A percentile compares a stretch with the other conserved stretches of the same genome.
Evolutionary conservation across 1,140 invertebrate genomes (phyloP).

Genomic region (Pinna nobilis): DNA sequence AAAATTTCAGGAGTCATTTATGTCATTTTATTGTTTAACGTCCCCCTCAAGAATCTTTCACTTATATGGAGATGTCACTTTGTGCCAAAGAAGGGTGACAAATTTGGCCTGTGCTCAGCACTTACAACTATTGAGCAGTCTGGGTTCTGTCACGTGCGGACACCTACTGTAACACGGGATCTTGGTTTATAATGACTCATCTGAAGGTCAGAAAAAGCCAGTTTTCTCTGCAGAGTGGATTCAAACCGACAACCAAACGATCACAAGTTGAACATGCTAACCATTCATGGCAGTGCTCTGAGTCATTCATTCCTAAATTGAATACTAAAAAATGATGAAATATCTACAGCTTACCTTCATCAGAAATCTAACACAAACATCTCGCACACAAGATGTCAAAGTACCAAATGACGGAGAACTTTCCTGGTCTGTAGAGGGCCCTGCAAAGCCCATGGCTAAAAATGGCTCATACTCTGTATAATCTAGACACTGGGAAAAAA

Average conservation of each 20-base stretch:
- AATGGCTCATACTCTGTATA: conserved; percentile 65
- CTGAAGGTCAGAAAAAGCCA: too few species aligned
- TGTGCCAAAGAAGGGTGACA: too few species aligned
- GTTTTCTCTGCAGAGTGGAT: too few species aligned
- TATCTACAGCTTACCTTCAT: conserved; percentile 59
- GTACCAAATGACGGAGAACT: conserved; percentile 67
- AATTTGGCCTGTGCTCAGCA: too few species aligned
- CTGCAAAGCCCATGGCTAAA: conserved; percentile 65
- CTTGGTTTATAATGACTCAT: too few species aligned
- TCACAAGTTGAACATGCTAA: background rate
- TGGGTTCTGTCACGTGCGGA: too few species aligned
- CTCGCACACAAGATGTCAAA: conserved; percentile 66
- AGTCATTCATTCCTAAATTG: background rate
- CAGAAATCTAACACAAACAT: conserved; percentile 61
- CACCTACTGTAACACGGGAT: too few species aligned
- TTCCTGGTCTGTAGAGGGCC: conserved; percentile 68
- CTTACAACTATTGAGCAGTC: too few species aligned
- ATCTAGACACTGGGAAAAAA: conserved; percentile 63
- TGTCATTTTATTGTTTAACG: too few species aligned
- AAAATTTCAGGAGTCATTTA: too few species aligned
- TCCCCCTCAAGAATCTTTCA: too few species aligned
- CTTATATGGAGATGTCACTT: too few species aligned
- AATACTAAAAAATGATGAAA: background rate
- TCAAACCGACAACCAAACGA: background rate
- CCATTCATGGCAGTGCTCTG: background rate